Base-by-base conservation (phyloP, 1,140 invertebrate species). In the Stratiolaelaps scimitus region DNA sequence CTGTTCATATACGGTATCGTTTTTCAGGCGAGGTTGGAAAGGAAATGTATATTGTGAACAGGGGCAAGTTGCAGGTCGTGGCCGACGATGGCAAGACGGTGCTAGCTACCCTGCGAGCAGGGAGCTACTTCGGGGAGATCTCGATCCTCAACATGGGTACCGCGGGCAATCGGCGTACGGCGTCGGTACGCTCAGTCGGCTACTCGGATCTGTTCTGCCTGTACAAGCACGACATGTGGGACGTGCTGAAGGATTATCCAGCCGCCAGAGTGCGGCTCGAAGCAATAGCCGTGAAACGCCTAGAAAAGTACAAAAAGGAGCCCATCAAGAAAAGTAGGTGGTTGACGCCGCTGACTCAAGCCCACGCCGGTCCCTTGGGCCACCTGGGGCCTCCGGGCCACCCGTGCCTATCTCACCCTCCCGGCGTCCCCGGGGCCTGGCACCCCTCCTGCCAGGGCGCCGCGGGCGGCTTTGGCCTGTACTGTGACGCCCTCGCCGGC, bases 91-190 rank as follows among this genome's bases (percentile, higher is more conserved):
- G 92, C 56, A 89, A 92, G 77, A 93, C 91, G 28, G 92, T 97
- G 46, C 81, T 98, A 74, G 93, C 93, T 69, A 96, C 92, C 67
- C 81, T 98, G 69, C 90, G 91, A 77, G 90, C 91, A 69, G 93
- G 93, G 76, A 94, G 90, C 76, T 98, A 98, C 83, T 98, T 98
- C 80, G 95, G 95, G 71, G 95, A 98, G 83, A 97, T 98, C 80
- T 93, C 89, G 81, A 96, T 98, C 80, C 84, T 98, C 76, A 98
- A 98, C 82, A 98, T 98, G 92, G 64, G 93, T 78, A 95, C 91
- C 74, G 92, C 92, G 84, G 93, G 93, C 74, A 98, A 98, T 81
- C 82, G 92, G 75, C 82, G 92, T 76, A 96, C 92, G 76, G 92
- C 92, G 67, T 92, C 88, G 70, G 93, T 98, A 67, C 82, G 91